Base-by-base conservation (phyloP, 2,113 vertebrate species). In the Heterocephalus glaber region DNA sequence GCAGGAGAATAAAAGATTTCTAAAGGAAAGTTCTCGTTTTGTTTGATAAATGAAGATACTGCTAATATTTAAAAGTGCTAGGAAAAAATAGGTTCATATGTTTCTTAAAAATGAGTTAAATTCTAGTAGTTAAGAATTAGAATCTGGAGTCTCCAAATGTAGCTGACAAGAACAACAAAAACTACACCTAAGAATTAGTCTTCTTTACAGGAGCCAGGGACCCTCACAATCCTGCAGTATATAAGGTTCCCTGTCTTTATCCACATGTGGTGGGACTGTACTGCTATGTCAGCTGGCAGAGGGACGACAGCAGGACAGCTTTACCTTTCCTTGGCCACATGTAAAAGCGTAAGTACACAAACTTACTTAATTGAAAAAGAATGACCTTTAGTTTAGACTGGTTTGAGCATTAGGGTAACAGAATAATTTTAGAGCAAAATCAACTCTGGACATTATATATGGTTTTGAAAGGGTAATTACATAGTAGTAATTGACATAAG, bases 381-480 rank as follows among this genome's bases (percentile, higher is more conserved):
- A 54, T 90, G 77, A 44, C 35, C 54, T 90, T 85, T 61, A 52
- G 30, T 20, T 93, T 5, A 93, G 13, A 28, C 56, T 54, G 24
- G 7, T 79, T 58, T 66, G n/a, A 92, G 28, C 49, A 61, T 41
- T 35, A 92, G 65, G 89, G 19, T 47, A 47, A 86, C 22, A 66
- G 81, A 86, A 65, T 90, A 66, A 84, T 79, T 92, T 92, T 35
- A 86, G 80, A 58, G 65, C 41, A 63, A 68, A 82, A 86, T 77
- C 49, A 56, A 47, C 58, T 80, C 22, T 92, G 72, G 91, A 89
- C 79, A 80, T 47, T 65, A 12, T 9, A 22, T 24, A n/a, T 30
- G 52, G 79, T 70, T 56, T 17, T 81, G 63, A 77, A 90, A 88
- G 90, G 54, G 35, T 52, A 65, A 88, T 47, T 58, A 77, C 30